Evolutionary conservation across 1,140 invertebrate species (phyloP).

Genomic region (Elymnias hypermnestra): DNA sequence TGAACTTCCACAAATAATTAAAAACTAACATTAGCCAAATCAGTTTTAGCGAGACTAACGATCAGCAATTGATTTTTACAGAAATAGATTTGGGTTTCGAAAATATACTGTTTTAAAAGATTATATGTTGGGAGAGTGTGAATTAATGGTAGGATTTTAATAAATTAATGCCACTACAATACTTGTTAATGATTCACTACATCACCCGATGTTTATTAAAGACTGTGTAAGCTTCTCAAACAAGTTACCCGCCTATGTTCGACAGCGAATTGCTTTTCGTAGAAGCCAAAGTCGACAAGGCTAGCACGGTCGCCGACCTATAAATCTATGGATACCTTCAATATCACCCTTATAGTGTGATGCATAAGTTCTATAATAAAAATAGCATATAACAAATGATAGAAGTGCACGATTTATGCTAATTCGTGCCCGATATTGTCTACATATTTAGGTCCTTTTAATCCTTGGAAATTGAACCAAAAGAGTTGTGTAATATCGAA

Average conservation of each 20-base stretch:
- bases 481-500: neutral
- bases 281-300: conserved; percentile 29
- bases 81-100: no score
- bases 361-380: neutral
- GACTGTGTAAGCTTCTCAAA: conserved; percentile 6
- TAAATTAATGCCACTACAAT: neutral
- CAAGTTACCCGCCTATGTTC: conserved; percentile 16
- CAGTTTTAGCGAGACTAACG: no score
- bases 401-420: conserved; percentile 30
- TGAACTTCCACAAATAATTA: no score
- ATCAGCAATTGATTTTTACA: no score
- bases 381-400: neutral
- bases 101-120: no score
- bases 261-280: conserved; percentile 42
- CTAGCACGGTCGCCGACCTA: conserved; percentile 6
- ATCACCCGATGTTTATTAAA: conserved; percentile 3
- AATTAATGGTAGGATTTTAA: no score
- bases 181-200: conserved; percentile 4
- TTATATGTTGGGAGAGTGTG: no score
- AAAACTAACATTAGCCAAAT: no score
- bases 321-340: conserved; percentile 5
- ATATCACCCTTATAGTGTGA: conserved; percentile 3
- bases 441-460: neutral
- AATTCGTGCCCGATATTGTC: conserved; percentile 29
- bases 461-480: neutral